Base-by-base conservation (phyloP, 2,113 vertebrate species). In the Gopherus flavomarginatus region DNA sequence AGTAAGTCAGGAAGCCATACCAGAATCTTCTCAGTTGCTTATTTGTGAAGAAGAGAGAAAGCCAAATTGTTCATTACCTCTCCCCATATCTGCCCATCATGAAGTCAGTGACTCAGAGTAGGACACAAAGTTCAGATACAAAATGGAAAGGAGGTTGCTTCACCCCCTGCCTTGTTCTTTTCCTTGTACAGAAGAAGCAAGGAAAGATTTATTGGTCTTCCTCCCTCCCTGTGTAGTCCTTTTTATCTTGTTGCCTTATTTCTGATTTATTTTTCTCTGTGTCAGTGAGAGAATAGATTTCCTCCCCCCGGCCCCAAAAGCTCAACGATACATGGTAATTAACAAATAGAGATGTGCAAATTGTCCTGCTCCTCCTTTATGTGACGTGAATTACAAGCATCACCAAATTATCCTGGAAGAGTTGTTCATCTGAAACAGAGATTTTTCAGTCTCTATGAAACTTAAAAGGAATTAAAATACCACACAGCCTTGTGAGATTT, bases 11-110 rank as follows among this genome's bases (percentile, higher is more conserved):
- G 42, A 87, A 1, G 27, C 56, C 57, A 57, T 57, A 22, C 6
- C 44, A 31, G 44, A 52, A 29, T 0, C 87, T 12, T 69, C 78
- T 82, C 8, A 1, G 14, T 22, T 54, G 38, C 8, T 86, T 81
- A 6, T 42, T 62, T 65, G 27, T 11, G n/a, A 75, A 56, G 53
- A 9, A 11, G 4, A 62, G 13, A 42, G 49, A 90, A 86, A 80
- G 2, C 2, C 35, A 54, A 24, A n/a, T 21, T 81, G 6, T 49
- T 49, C n/a, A 38, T 31, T 69, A 10, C 0, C 0, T 27, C 47
- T 31, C 1, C n/a, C 11, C 82, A 38, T 54, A 10, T 10, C 53
- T 49, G 57, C 11, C 17, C 2, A 54, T 93, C 80, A 56, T 81
- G 29, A 90, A 38, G 42, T 12, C 42, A 83, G 3, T 5, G 56